These are phyloP conservation scores for Watsonalla cultraria DNA, from an alignment of 2,888 invertebrate species.

Conservation along the genomic window DNA sequence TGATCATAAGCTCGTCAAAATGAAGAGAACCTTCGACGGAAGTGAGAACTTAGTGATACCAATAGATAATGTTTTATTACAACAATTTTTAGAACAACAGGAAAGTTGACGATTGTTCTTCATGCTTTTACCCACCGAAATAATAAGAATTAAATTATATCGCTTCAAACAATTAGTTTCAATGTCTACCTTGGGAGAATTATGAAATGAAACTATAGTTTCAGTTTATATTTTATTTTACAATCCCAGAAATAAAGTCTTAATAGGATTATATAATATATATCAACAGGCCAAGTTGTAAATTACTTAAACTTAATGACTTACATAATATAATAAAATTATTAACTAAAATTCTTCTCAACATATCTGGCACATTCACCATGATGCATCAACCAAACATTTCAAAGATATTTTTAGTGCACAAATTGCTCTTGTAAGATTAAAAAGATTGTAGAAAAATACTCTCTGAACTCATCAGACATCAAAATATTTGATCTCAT, in stretches of 20 bases:
- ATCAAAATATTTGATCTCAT: slow-evolving; percentile 59
- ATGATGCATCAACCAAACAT: slow-evolving; percentile 72
- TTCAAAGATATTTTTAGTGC: slow-evolving; percentile 70
- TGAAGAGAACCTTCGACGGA: slow-evolving; percentile 88
- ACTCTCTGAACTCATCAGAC: slow-evolving; percentile 68
- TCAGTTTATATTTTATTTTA: slow-evolving; percentile 74
- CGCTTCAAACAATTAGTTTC: background rate
- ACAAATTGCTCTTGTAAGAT: slow-evolving; percentile 64
- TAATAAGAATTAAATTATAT: background rate
- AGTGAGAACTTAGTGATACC: slow-evolving; percentile 90
- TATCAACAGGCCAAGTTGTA: slow-evolving; percentile 79
- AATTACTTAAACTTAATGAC: slow-evolving; percentile 80
- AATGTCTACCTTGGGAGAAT: background rate
- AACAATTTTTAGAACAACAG: slow-evolving; percentile 86
- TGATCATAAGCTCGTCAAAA: slow-evolving; percentile 94
- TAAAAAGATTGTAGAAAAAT: slow-evolving; percentile 77
- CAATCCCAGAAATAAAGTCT: slow-evolving; percentile 79
- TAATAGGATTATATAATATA: slow-evolving; percentile 78
- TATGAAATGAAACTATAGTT: slow-evolving; percentile 39
- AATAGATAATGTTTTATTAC: slow-evolving; percentile 83
- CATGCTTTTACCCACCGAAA: background rate
- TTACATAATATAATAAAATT: slow-evolving; percentile 78
- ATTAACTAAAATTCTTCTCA: slow-evolving; percentile 78
- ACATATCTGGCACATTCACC: slow-evolving; percentile 76
- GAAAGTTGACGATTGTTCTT: slow-evolving; percentile 29